Percentiles rank a stretch among this genome's conserved stretches.
Evolutionary conservation across 2,113 vertebrate species (phyloP).

Genomic region (Brienomyrus brachyistius): DNA sequence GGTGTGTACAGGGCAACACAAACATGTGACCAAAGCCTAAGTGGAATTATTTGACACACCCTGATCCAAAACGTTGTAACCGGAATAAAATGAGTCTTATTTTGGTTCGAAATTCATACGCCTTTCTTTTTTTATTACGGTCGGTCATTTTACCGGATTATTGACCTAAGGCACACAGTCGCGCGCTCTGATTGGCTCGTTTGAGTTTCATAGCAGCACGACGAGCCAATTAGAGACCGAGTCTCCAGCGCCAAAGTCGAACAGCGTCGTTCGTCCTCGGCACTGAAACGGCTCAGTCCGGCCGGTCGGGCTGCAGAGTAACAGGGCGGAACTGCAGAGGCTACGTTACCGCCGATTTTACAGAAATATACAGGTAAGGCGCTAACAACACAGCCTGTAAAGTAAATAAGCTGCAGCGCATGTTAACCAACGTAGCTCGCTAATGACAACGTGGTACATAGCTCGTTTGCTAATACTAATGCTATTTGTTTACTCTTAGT

Average conservation of each 20-base stretch:
- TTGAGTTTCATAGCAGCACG: constrained; percentile 27
- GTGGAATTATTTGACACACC: neutral
- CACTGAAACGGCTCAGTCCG: constrained; percentile 11
- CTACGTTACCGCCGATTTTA: neutral
- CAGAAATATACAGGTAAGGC: neutral
- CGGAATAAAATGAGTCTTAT: constrained; percentile 50
- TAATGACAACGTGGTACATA: too few species aligned
- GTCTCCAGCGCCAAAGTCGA: constrained; percentile 41
- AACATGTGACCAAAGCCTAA: neutral
- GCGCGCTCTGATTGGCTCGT: constrained; percentile 34
- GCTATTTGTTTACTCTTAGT: neutral
- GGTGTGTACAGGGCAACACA: neutral
- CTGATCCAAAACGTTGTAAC: constrained; percentile 9
- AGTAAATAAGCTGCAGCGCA: neutral
- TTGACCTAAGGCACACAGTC: neutral
- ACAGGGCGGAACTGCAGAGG: neutral
- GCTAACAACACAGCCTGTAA: neutral
- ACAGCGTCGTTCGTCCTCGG: constrained; percentile 13
- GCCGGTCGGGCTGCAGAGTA: neutral
- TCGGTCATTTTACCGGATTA: neutral
- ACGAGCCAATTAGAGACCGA: constrained; percentile 42
- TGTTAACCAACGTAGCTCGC: neutral
- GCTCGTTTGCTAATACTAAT: neutral
- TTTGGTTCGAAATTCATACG: constrained; percentile 50
- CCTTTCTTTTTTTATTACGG: neutral